Percentiles rank a stretch among this genome's conserved stretches.
Evolutionary conservation across 2,797 vertebrate species (phyloP).

Genomic region (Halcyon badia): DNA sequence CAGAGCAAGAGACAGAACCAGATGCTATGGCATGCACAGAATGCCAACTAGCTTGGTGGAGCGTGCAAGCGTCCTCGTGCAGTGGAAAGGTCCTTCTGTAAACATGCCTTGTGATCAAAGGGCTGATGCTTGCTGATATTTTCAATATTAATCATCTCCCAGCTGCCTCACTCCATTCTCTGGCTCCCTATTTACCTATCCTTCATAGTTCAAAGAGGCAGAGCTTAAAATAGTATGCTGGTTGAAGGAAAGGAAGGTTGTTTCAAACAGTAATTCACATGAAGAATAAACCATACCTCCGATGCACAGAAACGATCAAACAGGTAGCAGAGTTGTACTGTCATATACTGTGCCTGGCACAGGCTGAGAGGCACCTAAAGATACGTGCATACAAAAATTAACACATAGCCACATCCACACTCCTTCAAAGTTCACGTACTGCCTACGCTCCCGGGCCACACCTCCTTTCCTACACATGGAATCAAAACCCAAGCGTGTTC

Average conservation of each 20-base stretch:
- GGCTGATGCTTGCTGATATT: constrained; percentile 54
- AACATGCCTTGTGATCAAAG: constrained; percentile 61
- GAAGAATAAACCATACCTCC: not conserved
- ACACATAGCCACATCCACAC: not conserved
- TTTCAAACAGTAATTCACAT: not conserved
- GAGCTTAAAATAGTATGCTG: not conserved
- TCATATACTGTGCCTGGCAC: not conserved
- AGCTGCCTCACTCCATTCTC: constrained; percentile 37
- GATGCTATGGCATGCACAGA: constrained; percentile 21
- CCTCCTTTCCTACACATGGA: not conserved
- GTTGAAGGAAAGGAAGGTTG: not conserved
- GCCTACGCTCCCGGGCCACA: not conserved
- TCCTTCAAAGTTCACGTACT: not conserved
- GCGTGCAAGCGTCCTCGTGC: not conserved
- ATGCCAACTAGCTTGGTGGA: constrained; percentile 49
- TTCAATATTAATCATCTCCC: constrained; percentile 63
- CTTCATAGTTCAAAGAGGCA: not conserved
- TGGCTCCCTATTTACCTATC: not conserved
- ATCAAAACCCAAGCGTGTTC: not conserved
- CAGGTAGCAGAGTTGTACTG: not conserved
- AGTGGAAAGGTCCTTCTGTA: constrained; percentile 60
- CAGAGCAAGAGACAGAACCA: constrained; percentile 32
- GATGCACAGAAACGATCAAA: not conserved
- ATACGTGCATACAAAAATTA: not conserved
- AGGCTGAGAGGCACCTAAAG: not conserved